phyloP scores from a whole-genome alignment of 2,888 invertebrate species.

The Pristionchus maxplancki region DNA sequence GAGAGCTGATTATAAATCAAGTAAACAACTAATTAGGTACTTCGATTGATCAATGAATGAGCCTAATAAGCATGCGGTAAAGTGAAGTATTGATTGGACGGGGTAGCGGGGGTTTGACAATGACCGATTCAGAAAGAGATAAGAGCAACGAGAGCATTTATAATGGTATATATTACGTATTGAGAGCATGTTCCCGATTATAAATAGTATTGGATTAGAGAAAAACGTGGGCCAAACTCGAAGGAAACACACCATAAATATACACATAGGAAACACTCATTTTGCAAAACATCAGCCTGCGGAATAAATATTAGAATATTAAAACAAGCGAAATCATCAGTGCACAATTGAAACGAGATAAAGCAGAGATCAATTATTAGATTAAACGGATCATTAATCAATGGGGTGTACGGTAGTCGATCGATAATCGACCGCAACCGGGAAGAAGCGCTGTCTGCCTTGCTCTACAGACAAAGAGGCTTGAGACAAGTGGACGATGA shows the following conservation, averaged over 20 bases:
- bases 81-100: conserved; percentile 8
- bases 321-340: not conserved
- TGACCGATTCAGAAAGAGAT: not conserved
- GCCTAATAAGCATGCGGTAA: not conserved
- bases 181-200: conserved; percentile 32
- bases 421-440: conserved; percentile 13
- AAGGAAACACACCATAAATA: conserved; percentile 23
- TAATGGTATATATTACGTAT: conserved; percentile 16
- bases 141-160: not conserved
- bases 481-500: not conserved
- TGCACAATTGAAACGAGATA: not conserved
- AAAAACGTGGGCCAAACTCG: not conserved
- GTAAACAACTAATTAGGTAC: not conserved
- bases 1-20: not conserved
- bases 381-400: conserved; percentile 29
- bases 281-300: too few relatives aligned
- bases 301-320: conserved; percentile 24
- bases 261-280: conserved; percentile 33
- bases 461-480: not conserved
- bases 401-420: conserved; percentile 29
- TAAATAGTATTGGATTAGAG: conserved; percentile 15
- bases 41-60: not conserved
- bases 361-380: not conserved
- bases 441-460: not conserved
- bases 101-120: not conserved